Evolutionary conservation across 2,113 vertebrate species (phyloP).

Genomic region (Climacteris rufus): DNA sequence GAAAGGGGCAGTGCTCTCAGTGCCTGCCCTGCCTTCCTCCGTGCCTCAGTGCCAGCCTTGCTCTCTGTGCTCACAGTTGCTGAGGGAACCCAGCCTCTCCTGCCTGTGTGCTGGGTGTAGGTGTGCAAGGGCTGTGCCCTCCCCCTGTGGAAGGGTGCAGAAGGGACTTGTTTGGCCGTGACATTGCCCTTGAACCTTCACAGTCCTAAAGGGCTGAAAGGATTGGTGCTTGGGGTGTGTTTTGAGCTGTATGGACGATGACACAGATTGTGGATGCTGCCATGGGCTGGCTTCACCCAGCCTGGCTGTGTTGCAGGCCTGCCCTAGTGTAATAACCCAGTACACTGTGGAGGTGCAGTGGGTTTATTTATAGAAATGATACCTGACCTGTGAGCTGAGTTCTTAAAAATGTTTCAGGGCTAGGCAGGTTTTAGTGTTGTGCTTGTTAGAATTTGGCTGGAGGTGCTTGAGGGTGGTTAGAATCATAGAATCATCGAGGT

Average conservation of each 20-base stretch:
- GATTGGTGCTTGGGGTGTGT: accelerated
- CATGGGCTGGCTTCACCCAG: not conserved
- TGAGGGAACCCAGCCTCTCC: not conserved
- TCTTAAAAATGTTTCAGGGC: not conserved
- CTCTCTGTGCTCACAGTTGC: accelerated
- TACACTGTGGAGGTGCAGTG: accelerated
- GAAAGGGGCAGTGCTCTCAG: accelerated
- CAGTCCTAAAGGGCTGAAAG: not conserved
- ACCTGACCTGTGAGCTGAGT: not conserved
- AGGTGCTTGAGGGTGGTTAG: too few relatives aligned
- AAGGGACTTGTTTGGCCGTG: not conserved
- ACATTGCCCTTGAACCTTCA: accelerated
- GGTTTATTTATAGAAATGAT: not conserved
- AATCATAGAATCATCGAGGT: not conserved
- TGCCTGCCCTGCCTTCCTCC: not conserved
- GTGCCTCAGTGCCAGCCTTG: too few relatives aligned
- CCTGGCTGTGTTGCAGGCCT: not conserved
- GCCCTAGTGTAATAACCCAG: too few relatives aligned
- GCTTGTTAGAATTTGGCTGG: not conserved
- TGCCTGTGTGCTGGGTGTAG: not conserved
- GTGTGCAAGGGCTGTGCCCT: not conserved
- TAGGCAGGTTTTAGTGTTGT: accelerated
- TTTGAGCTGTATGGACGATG: too few relatives aligned
- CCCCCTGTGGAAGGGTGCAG: too few relatives aligned
- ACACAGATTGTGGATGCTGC: not conserved